These are phyloP conservation scores for Quadroppia sp. DNA, from an alignment of 2,888 invertebrate species.

Conservation along the genomic window DNA sequence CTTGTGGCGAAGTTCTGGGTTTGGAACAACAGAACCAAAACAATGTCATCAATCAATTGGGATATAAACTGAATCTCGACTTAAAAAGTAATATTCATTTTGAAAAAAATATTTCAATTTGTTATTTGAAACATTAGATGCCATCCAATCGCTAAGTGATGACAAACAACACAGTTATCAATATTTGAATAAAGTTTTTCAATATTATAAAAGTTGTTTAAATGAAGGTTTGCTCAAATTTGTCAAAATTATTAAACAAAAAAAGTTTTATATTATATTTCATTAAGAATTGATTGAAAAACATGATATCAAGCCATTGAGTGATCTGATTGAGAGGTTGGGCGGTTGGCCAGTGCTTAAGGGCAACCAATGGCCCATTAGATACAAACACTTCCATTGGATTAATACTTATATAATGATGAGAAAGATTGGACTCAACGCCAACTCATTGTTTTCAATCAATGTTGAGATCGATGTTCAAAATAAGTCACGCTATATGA, in stretches of 20 bases:
- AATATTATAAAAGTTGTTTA: slow-evolving; percentile 24
- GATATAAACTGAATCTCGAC: neutral
- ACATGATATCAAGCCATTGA: neutral
- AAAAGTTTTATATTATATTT: neutral
- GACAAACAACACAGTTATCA: neutral
- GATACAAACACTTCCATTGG: neutral
- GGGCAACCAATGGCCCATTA: neutral
- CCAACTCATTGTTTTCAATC: neutral
- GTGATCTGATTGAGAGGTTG: neutral
- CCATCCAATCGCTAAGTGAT: neutral
- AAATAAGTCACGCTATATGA: neutral
- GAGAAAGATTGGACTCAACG: slow-evolving; percentile 12
- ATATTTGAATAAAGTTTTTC: slow-evolving; percentile 1
- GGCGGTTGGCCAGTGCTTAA: slow-evolving; percentile 21
- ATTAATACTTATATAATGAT: slow-evolving; percentile 27
- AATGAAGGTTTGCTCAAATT: neutral
- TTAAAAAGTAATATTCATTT: neutral
- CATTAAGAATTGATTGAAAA: slow-evolving; percentile 7
- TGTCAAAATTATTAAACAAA: neutral
- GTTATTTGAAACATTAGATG: neutral
- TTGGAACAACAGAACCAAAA: neutral
- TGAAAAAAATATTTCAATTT: neutral
- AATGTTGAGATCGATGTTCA: neutral
- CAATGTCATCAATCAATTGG: neutral
- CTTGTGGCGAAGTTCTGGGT: neutral